phyloP scores from a whole-genome alignment of 37 sponge, comb jelly and placozoan genomes.

The Cladorhizidae sp. region DNA sequence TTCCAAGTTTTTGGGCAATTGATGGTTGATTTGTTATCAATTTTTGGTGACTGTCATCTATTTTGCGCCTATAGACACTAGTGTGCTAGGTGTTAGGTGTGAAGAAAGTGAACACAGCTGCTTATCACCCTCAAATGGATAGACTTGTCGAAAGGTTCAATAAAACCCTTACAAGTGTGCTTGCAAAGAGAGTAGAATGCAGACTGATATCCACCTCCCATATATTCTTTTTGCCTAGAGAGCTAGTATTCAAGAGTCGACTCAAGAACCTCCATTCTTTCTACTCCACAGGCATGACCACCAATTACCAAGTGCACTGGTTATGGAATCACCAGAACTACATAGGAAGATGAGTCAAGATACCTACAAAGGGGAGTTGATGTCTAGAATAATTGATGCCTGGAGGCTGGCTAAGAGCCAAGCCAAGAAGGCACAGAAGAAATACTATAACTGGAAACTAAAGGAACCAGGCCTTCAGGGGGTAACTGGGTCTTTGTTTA shows the following conservation, averaged over 20 bases:
- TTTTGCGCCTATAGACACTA: background rate
- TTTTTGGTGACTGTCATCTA: too few relatives aligned
- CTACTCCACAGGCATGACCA: slow-evolving; percentile 32
- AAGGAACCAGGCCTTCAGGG: background rate
- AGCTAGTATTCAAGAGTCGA: slow-evolving; percentile 21
- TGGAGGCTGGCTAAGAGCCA: too few relatives aligned
- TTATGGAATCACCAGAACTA: background rate
- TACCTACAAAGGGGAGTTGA: too few relatives aligned
- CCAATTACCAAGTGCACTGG: background rate
- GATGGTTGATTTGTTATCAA: too few relatives aligned
- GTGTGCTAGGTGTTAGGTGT: background rate
- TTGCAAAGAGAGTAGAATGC: background rate
- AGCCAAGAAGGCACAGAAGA: background rate
- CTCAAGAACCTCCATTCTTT: slow-evolving; percentile 35
- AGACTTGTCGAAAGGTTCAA: background rate
- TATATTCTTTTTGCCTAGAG: slow-evolving; percentile 40
- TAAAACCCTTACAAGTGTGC: background rate
- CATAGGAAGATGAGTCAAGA: too few relatives aligned
- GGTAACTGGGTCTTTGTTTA: background rate
- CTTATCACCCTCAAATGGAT: background rate
- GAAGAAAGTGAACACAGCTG: background rate
- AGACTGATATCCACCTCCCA: slow-evolving; percentile 19
- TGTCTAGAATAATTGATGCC: too few relatives aligned
- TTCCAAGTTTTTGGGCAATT: too few relatives aligned
- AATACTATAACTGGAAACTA: background rate